A percentile compares a stretch with the other conserved stretches of the same genome.
Evolutionary conservation across 2,888 invertebrate species (phyloP).

Genomic region (Luperina testacea): DNA sequence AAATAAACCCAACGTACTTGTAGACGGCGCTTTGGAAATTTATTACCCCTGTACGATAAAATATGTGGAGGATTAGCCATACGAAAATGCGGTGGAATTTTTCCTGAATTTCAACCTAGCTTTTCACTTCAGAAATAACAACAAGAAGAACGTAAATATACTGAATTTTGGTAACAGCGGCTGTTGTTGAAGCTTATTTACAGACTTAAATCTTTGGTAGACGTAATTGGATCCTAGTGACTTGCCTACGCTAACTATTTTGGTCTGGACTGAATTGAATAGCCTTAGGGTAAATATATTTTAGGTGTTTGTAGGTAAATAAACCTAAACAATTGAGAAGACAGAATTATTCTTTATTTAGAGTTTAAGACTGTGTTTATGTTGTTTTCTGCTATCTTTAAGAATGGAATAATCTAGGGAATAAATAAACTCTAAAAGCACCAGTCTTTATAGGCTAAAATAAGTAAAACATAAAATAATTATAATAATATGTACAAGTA

Average conservation of each 20-base stretch:
- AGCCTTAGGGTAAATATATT: background rate
- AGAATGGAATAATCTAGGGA: background rate
- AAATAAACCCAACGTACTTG: slow-evolving; percentile 37
- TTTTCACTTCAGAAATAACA: slow-evolving; percentile 26
- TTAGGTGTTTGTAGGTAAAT: background rate
- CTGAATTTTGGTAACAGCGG: slow-evolving; percentile 1
- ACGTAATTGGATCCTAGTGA: slow-evolving; percentile 30
- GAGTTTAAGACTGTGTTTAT: background rate
- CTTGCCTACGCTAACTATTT: slow-evolving; percentile 1
- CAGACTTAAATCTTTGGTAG: slow-evolving; percentile 1
- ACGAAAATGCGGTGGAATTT: slow-evolving; percentile 48
- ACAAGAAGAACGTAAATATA: background rate
- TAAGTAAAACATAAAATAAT: too few species aligned
- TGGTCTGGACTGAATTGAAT: slow-evolving; percentile 22
- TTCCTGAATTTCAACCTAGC: slow-evolving; percentile 19
- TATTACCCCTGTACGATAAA: slow-evolving; percentile 50
- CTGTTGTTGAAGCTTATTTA: slow-evolving; percentile 15
- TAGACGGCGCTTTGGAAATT: slow-evolving; percentile 51
- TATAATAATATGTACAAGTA: too few species aligned
- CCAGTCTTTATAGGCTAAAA: background rate
- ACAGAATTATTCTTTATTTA: background rate
- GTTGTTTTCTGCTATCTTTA: background rate
- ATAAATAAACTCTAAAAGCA: background rate
- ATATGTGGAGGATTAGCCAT: slow-evolving; percentile 49
- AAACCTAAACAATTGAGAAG: background rate